phyloP scores from a whole-genome alignment of 2,888 invertebrate species.

The Aspidiotus destructor region DNA sequence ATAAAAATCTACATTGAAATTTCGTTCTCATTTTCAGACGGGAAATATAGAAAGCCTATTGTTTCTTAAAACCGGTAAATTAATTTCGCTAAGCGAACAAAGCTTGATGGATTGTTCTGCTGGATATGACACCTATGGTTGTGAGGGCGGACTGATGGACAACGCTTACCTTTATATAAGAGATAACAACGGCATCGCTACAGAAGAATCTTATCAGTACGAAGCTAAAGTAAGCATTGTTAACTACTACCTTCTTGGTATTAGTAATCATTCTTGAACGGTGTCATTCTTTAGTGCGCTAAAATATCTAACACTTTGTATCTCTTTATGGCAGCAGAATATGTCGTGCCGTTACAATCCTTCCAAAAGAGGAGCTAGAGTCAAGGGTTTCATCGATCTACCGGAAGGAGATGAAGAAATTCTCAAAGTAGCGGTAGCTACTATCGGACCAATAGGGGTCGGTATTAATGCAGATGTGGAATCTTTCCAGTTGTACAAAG shows the following conservation, averaged over 20 bases:
- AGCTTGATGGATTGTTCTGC: constrained; percentile 81
- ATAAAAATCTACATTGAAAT: too few species aligned
- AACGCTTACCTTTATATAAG: constrained; percentile 75
- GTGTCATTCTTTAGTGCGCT: too few species aligned
- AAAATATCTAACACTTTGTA: too few species aligned
- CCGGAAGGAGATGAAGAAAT: constrained; percentile 61
- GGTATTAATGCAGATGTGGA: constrained; percentile 81
- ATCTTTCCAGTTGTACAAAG: constrained; percentile 75
- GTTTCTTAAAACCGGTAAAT: constrained; percentile 62
- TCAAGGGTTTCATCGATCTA: constrained; percentile 71
- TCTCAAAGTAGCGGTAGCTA: constrained; percentile 67
- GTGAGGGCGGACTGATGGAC: constrained; percentile 76
- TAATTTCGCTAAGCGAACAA: constrained; percentile 83
- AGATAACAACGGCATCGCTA: constrained; percentile 78
- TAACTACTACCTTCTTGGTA: too few species aligned
- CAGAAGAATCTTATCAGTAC: constrained; percentile 79
- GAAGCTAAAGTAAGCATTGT: constrained; percentile 50
- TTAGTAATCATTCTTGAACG: too few species aligned
- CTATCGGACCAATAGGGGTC: constrained; percentile 72
- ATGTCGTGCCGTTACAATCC: constrained; percentile 50
- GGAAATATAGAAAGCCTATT: constrained; percentile 83
- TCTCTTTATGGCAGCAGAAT: too few species aligned
- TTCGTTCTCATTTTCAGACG: constrained; percentile 51
- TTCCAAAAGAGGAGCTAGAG: constrained; percentile 61
- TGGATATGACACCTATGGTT: constrained; percentile 78